A percentile compares a stretch with the other conserved stretches of the same genome.
Conservation (phyloP, 2,797 vertebrate species). For the Hephaestus fuliginosus region DNA sequence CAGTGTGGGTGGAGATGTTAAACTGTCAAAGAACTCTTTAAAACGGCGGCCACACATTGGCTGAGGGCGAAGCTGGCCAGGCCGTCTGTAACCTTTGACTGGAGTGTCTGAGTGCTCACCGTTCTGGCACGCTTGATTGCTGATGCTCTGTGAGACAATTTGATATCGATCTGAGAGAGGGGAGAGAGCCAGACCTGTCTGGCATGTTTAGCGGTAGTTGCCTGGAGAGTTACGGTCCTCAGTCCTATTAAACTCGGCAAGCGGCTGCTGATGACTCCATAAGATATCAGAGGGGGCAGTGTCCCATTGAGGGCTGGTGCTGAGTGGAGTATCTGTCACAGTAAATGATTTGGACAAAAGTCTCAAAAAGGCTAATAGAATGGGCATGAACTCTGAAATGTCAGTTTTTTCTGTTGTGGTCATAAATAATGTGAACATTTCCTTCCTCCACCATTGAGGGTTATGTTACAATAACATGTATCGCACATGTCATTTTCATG, state of each 20-base stretch:
- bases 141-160: conserved; percentile 71
- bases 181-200: conserved; percentile 62
- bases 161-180: conserved; percentile 72
- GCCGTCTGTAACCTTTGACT: conserved; percentile 69
- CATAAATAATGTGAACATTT: conserved; percentile 56
- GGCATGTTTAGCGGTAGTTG: conserved; percentile 71
- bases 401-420: conserved; percentile 48
- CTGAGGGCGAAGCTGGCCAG: conserved; percentile 49
- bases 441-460: conserved; percentile 40
- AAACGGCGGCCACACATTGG: conserved; percentile 58
- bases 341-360: conserved; percentile 49
- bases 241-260: conserved; percentile 70
- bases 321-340: conserved; percentile 56
- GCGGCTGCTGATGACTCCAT: conserved; percentile 70
- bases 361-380: conserved; percentile 15
- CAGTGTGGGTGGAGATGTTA: conserved; percentile 55
- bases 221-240: conserved; percentile 69
- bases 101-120: conserved; percentile 58
- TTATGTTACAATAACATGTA: conserved; percentile 56
- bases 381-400: conserved; percentile 42
- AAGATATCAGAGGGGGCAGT: conserved; percentile 57
- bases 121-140: conserved; percentile 62
- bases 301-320: conserved; percentile 33
- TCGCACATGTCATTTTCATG: conserved; percentile 43
- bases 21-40: conserved; percentile 73